Conservation (phyloP, 2,797 vertebrate species). For the Cyprinella venusta region DNA sequence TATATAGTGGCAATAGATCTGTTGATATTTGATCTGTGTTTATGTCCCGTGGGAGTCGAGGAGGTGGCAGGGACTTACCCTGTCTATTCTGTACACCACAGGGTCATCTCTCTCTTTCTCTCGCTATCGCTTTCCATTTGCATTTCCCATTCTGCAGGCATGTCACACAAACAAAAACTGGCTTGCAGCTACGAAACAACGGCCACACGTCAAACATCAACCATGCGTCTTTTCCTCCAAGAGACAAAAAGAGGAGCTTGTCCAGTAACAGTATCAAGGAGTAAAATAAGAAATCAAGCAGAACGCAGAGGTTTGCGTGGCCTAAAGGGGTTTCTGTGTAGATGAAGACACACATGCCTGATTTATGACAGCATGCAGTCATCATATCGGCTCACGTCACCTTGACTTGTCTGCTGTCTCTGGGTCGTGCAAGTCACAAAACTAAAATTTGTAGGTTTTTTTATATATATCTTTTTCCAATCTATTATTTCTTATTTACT, state of each 20-base stretch:
- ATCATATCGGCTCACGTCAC: constrained; percentile 30
- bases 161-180: constrained; percentile 75
- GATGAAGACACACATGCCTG: constrained; percentile 67
- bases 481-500: not conserved
- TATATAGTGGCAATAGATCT: constrained; percentile 54
- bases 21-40: constrained; percentile 70
- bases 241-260: constrained; percentile 75
- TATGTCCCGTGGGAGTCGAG: constrained; percentile 65
- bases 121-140: constrained; percentile 35
- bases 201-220: constrained; percentile 75
- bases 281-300: constrained; percentile 71
- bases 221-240: constrained; percentile 65
- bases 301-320: constrained; percentile 65
- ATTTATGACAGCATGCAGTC: constrained; percentile 59
- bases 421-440: not conserved
- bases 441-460: not conserved
- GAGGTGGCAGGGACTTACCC: constrained; percentile 62
- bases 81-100: constrained; percentile 45
- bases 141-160: constrained; percentile 66
- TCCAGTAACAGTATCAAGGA: constrained; percentile 67
- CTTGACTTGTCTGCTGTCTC: constrained; percentile 2
- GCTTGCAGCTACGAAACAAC: constrained; percentile 79
- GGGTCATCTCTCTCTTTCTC: constrained; percentile 48
- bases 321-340: constrained; percentile 79
- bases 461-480: not conserved